Percentiles rank a stretch among this genome's conserved stretches.
Conservation (phyloP, 2,888 invertebrate species). For the Seira musarum region DNA sequence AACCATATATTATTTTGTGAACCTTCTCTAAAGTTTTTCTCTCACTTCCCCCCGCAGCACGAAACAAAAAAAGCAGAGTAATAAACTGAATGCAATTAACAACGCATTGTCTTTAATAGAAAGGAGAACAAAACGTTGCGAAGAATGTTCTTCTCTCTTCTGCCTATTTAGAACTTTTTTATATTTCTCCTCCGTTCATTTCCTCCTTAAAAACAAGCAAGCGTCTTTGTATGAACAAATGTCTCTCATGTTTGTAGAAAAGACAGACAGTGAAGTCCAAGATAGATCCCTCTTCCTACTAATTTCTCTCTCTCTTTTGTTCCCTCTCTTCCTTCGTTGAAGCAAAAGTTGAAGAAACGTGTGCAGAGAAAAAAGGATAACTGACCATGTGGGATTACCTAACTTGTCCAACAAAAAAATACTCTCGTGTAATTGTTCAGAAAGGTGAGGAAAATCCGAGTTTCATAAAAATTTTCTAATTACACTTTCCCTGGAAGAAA, state of each 20-base stretch:
- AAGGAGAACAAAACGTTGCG: not conserved
- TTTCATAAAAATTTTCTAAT: conserved; percentile 21
- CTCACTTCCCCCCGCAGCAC: not conserved
- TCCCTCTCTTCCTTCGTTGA: conserved; percentile 3
- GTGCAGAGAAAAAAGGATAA: conserved; percentile 12
- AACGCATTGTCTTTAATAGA: conserved; percentile 37
- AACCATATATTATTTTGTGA: too few relatives aligned
- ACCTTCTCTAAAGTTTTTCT: not conserved
- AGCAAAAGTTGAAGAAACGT: conserved; percentile 1
- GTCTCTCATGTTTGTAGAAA: not conserved
- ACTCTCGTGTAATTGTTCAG: conserved; percentile 21
- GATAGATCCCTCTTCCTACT: too few relatives aligned
- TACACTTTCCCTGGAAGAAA: conserved; percentile 7
- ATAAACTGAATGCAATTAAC: conserved; percentile 40
- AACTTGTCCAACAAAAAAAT: conserved; percentile 6
- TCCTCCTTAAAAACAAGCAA: too few relatives aligned
- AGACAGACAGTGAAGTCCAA: not conserved
- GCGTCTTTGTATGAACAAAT: too few relatives aligned
- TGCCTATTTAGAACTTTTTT: conserved; percentile 24
- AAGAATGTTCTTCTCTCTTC: conserved; percentile 11
- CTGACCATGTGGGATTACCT: conserved; percentile 37
- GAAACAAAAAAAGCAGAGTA: not conserved
- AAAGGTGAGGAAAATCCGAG: conserved; percentile 15
- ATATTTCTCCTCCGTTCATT: not conserved
- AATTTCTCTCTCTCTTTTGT: conserved; percentile 17